These are phyloP conservation scores for Parapsyche elsis DNA, from an alignment of 1,140 invertebrate species.

Conservation along the genomic window DNA sequence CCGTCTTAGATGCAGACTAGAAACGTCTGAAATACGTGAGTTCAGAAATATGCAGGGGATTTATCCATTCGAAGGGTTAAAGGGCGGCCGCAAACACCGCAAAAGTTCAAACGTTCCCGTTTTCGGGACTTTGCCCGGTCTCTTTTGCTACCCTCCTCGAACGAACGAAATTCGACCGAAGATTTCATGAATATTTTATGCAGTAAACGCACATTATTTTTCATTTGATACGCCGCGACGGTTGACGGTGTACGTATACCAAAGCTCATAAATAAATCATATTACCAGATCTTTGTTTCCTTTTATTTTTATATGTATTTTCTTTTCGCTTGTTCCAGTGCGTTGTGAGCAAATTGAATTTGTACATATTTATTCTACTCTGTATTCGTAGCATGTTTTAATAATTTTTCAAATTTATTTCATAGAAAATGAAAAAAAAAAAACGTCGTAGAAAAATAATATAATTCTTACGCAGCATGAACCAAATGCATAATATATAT, in stretches of 20 bases:
- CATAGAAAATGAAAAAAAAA: no score
- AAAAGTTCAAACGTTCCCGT: neutral
- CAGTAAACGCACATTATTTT: slow-evolving; percentile 27
- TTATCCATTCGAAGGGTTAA: neutral
- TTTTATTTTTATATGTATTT: neutral
- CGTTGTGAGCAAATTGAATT: slow-evolving; percentile 3
- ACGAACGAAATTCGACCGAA: neutral
- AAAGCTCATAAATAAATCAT: slow-evolving; percentile 32
- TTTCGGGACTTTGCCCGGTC: no score
- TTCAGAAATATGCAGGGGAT: neutral
- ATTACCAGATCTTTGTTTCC: slow-evolving; percentile 3
- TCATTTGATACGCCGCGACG: slow-evolving; percentile 27
- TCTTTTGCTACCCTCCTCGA: no score
- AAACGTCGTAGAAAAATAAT: no score
- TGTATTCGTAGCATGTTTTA: no score
- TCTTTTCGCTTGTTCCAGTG: neutral
- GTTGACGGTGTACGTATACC: neutral
- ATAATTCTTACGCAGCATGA: no score
- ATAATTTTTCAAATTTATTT: no score
- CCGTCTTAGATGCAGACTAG: no score
- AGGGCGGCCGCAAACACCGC: neutral
- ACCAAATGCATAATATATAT: no score
- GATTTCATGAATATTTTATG: slow-evolving; percentile 39
- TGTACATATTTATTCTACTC: slow-evolving; percentile 10
- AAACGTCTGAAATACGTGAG: neutral